Evolutionary conservation across 2,888 invertebrate genomes (phyloP), one percentile per base, ranked within the genome.

Genomic region (Elysia crispata): DNA sequence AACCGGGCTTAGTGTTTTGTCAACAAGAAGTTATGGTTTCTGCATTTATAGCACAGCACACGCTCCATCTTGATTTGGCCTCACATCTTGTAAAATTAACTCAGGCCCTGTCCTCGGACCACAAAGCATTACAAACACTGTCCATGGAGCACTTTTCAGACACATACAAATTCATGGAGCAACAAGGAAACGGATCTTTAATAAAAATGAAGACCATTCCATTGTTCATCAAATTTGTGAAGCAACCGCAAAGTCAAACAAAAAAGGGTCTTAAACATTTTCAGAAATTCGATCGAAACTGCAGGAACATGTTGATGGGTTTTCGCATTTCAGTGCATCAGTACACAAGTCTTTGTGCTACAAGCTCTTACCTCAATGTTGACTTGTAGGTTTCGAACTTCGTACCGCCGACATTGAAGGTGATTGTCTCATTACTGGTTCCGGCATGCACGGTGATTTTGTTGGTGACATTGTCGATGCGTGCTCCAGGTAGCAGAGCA

Each of bases 341-440:
- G 11, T 41, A 41, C 41, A 41, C 11, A 3, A 3, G 41, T 41
- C 41, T 41, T 41, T 41, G 41, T 41, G 41, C 41, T 41, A 11
- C 11, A 6, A 3, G 5, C 41, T 18, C 64, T 8, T 69, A 80
- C 80, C 80, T 69, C 20, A 85, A 67, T 0, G 89, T 89, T 1
- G 87, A 85, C 30, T 83, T 84, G 81, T 86, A 87, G 0, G 88
- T 89, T 80, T 89, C 88, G 66, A 89, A 89, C 72, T 76, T 82
- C 1, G 83, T 83, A 0, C 89, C 89, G 0, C 89, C 88, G 0
- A 89, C 83, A 69, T 89, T 89, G 79, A 89, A 88, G 11, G 82
- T 76, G 5, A 89, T 66, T 0, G 85, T 86, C 77, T 84, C 84
- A n/a, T 72, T 82, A 18, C 73, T 66, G 0, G 80, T 77, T 15